Base-by-base conservation (phyloP, 2,888 invertebrate species). In the Drosophila cracens region DNA sequence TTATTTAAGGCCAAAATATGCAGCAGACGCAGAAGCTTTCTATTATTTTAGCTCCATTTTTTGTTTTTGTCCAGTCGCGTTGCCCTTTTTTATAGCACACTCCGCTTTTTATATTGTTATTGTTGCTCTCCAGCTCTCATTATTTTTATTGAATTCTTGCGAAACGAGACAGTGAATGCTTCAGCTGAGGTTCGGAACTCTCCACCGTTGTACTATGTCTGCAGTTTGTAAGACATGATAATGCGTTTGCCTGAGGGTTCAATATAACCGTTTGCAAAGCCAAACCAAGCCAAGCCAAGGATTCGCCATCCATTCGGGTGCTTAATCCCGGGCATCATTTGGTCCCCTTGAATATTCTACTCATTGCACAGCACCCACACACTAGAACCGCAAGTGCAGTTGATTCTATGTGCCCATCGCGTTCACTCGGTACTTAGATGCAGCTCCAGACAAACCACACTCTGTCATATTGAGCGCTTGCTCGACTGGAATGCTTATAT, bases 1-100 rank as follows among this genome's bases (percentile, higher is more conserved):
- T 88, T 90, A 80, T 86, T 86, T 83, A 76, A 69, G 74, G 76
- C 79, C 73, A 87, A 86, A 90, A 86, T 87, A 89, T 90, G 84
- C 86, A 83, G 74, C 81, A 81, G 78, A 78, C 81, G 70, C 81
- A 74, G 67, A 63, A 66, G 57, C 80, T 87, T 83, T 89, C 85
- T 85, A 89, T 87, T 87, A 81, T 87, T 89, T 90, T 80, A 84
- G 79, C 73, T 70, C 48, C 13, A 46, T 46, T 49, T 67, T 33
- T 29, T 13, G 36, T 27, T 51, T 25, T 51, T 36, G 29, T 34
- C 33, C 16, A 27, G 71, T 63, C 68, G 70, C 74, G 74, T 67
- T 79, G 71, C 69, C 61, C 61, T 77, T 74, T 84, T 85, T 81
- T 87, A 80, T 89, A 74, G 69, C 70, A 40, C 76, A 65, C 67